phyloP scores from a whole-genome alignment of 2,888 invertebrate genomes.

The Eupsilia transversa region DNA sequence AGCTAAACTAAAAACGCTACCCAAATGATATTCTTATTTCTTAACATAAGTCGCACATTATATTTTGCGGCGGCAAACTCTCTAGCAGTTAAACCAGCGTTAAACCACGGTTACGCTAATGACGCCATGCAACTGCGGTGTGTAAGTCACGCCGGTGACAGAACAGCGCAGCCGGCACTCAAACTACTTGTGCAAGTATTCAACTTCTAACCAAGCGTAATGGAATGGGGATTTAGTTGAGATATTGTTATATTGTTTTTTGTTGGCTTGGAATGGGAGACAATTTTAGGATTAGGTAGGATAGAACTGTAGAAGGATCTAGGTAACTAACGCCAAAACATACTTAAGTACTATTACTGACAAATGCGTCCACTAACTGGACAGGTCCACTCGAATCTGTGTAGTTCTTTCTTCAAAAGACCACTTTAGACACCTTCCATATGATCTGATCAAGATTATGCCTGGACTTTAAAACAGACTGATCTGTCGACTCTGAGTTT shows the following conservation, averaged over 20 bases:
- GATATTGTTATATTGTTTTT: conserved; percentile 43
- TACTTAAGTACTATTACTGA: neutral
- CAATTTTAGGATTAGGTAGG: neutral
- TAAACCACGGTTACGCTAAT: conserved; percentile 75
- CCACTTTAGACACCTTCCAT: neutral
- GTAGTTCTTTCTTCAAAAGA: neutral
- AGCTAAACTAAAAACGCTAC: conserved; percentile 9
- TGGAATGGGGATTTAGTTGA: conserved; percentile 55
- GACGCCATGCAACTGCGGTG: conserved; percentile 68
- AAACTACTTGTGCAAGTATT: conserved; percentile 64
- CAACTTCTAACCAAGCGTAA: conserved; percentile 57
- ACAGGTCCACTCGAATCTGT: neutral
- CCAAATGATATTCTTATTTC: conserved; percentile 39
- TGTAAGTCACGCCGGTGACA: conserved; percentile 62
- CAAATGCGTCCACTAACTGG: neutral
- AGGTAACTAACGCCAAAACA: neutral
- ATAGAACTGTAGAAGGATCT: neutral
- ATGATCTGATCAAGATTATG: too few relatives aligned
- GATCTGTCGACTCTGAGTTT: neutral
- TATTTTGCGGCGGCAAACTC: conserved; percentile 49
- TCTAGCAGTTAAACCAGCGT: conserved; percentile 71
- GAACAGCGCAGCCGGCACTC: conserved; percentile 59
- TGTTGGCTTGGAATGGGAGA: conserved; percentile 6
- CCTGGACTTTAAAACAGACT: neutral
- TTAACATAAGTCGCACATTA: conserved; percentile 38